phyloP scores from a whole-genome alignment of 2,888 invertebrate species.

The Chaitophorus viminalis region DNA sequence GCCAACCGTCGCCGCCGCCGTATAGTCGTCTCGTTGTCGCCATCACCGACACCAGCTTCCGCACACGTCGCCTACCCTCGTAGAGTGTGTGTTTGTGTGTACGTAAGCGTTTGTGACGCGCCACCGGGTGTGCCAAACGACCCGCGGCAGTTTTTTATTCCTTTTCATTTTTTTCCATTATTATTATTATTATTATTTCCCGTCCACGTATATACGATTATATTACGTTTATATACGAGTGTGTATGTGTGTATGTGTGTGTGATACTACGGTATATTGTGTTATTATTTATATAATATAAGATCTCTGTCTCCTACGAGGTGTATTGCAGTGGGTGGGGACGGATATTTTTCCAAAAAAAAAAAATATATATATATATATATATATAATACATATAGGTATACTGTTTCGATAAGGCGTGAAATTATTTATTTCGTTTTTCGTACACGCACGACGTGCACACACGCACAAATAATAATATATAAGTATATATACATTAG shows the following conservation, averaged over 20 bases:
- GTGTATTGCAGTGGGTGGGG: background rate
- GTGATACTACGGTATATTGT: background rate
- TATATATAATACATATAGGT: background rate
- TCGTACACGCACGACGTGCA: too few species aligned
- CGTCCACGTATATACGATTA: background rate
- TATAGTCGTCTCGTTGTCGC: too few species aligned
- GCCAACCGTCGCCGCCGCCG: background rate
- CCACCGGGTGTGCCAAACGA: constrained; percentile 42
- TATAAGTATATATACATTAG: too few species aligned
- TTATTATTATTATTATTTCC: background rate
- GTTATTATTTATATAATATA: background rate
- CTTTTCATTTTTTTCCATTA: background rate
- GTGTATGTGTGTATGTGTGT: background rate
- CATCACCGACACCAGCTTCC: too few species aligned
- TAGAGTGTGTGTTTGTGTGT: background rate
- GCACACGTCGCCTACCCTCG: too few species aligned
- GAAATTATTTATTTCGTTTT: background rate
- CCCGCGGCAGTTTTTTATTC: constrained; percentile 17
- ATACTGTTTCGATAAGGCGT: background rate
- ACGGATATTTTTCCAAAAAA: background rate
- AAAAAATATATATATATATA: too few species aligned
- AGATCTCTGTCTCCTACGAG: background rate
- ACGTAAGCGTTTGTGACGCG: background rate
- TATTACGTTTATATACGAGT: background rate
- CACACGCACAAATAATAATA: background rate